These are phyloP conservation scores for Daboia siamensis DNA, from an alignment of 2,113 vertebrate genomes.

Conservation along the genomic window DNA sequence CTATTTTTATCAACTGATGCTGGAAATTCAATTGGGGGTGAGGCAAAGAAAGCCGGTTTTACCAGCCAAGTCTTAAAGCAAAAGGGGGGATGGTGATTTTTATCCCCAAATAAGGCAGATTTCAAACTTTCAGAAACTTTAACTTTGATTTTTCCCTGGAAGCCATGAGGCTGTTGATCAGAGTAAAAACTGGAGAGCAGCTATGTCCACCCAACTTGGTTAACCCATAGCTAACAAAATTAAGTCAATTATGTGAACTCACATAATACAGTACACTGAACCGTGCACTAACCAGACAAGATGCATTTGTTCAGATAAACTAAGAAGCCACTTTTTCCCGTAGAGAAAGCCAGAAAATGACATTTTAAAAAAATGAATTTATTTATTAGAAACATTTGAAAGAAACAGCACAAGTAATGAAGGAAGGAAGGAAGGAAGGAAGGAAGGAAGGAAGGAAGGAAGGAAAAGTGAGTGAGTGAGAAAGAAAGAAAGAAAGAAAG, in stretches of 20 bases:
- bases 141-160: neutral
- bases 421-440: neutral
- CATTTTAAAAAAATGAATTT: neutral
- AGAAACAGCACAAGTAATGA: neutral
- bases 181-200: neutral
- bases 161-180: neutral
- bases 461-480: too few relatives aligned
- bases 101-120: neutral
- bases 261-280: neutral
- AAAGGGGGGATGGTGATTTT: neutral
- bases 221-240: neutral
- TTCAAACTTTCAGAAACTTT: neutral
- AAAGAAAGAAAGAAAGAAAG: too few relatives aligned
- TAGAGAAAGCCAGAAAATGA: neutral
- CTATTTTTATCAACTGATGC: neutral
- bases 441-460: neutral
- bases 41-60: neutral
- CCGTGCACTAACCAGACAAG: neutral
- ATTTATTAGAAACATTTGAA: neutral
- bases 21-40: neutral
- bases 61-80: neutral
- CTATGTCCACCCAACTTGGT: neutral
- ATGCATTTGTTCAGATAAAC: neutral
- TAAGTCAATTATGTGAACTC: neutral
- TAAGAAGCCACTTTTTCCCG: neutral